Conservation (phyloP, 2,888 invertebrate genomes). For the Troides aeacus region DNA sequence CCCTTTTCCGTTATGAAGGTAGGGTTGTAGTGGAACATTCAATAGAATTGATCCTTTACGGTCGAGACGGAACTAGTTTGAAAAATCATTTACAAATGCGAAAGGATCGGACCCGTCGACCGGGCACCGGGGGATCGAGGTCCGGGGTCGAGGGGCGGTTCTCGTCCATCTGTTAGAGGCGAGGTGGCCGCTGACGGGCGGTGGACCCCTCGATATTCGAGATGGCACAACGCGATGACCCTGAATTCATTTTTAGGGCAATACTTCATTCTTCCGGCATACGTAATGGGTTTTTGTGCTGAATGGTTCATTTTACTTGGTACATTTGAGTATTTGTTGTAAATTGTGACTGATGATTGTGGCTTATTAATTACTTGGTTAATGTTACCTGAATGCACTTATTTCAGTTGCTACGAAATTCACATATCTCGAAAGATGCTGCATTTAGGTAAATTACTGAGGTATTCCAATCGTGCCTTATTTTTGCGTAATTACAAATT, state of each 20-base stretch:
- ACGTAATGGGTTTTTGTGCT: conserved; percentile 15
- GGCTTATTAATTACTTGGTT: too few relatives aligned
- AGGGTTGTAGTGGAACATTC: neutral
- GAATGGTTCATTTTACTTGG: neutral
- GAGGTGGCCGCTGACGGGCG: conserved; percentile 52
- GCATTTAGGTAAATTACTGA: too few relatives aligned
- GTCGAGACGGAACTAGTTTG: conserved; percentile 27
- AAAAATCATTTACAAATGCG: conserved; percentile 60
- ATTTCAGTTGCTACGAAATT: too few relatives aligned
- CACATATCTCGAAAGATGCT: too few relatives aligned
- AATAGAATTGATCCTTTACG: neutral
- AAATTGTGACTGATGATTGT: too few relatives aligned
- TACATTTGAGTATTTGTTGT: too few relatives aligned
- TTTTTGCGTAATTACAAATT: too few relatives aligned
- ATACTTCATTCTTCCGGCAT: conserved; percentile 27
- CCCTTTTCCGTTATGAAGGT: neutral
- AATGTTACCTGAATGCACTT: too few relatives aligned
- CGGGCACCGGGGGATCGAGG: conserved; percentile 26
- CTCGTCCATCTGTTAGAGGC: conserved; percentile 57
- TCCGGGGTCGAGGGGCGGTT: conserved; percentile 28
- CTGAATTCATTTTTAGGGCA: conserved; percentile 32
- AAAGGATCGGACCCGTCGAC: conserved; percentile 39
- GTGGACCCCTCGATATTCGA: conserved; percentile 60
- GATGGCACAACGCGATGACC: conserved; percentile 72
- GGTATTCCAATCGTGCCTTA: too few relatives aligned